These are phyloP conservation scores for Aphrophora alni DNA, from an alignment of 2,888 invertebrate species.

Conservation along the genomic window DNA sequence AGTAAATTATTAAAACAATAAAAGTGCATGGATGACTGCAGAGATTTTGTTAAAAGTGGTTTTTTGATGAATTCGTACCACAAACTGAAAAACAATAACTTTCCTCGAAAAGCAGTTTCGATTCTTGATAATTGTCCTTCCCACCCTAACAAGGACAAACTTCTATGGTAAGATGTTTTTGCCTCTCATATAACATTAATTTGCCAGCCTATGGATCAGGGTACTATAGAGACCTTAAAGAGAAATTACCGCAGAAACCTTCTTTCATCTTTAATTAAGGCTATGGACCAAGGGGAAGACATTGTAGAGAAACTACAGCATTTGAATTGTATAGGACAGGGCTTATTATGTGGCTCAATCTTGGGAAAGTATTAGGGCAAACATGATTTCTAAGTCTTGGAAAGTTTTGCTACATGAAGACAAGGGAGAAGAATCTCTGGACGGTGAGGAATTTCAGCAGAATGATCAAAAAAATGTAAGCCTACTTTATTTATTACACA, in stretches of 20 bases:
- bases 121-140: constrained; percentile 30
- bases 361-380: constrained; percentile 14
- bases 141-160: constrained; percentile 20
- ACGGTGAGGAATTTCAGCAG: constrained; percentile 21
- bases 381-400: constrained; percentile 21
- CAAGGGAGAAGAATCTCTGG: too few relatives aligned
- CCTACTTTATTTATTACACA: constrained; percentile 19
- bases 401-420: constrained; percentile 33
- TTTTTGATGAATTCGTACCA: too few relatives aligned
- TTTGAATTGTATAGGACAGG: constrained; percentile 26
- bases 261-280: constrained; percentile 24
- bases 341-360: constrained; percentile 27
- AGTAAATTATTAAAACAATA: constrained; percentile 19
- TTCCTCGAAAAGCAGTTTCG: constrained; percentile 28
- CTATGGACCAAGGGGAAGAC: constrained; percentile 25
- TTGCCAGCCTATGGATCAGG: constrained; percentile 35
- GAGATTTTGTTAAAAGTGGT: constrained; percentile 25
- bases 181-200: constrained; percentile 28
- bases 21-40: constrained; percentile 28
- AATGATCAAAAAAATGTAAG: constrained; percentile 10
- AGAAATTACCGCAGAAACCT: constrained; percentile 25
- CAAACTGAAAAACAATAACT: constrained; percentile 26
- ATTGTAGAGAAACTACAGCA: constrained; percentile 15
- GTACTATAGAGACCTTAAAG: constrained; percentile 28
- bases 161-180: constrained; percentile 29